Percentiles rank a stretch among this genome's conserved stretches.
Conservation (phyloP, 2,797 vertebrate genomes). For the Antennarius maculatus region DNA sequence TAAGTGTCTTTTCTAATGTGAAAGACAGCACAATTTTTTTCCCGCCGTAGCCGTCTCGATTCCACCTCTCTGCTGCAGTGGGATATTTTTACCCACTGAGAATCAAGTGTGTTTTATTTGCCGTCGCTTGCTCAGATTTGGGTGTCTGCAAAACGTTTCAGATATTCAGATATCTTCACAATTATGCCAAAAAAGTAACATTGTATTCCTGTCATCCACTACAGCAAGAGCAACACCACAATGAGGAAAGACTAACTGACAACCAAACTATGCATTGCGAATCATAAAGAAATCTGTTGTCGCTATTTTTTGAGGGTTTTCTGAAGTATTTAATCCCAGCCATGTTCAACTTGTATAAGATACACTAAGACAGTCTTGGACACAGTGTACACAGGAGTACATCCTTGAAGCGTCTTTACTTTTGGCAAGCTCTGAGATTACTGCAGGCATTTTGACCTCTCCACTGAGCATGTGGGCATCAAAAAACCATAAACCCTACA, state of each 20-base stretch:
- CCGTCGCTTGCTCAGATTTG: neutral
- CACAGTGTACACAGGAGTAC: slow-evolving; percentile 15
- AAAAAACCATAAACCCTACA: slow-evolving; percentile 32
- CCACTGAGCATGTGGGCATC: slow-evolving; percentile 54
- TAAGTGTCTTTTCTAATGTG: slow-evolving; percentile 18
- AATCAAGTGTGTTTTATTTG: slow-evolving; percentile 23
- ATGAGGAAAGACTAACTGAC: too few species aligned
- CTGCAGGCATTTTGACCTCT: slow-evolving; percentile 63
- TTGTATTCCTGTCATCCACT: too few species aligned
- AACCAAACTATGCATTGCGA: too few species aligned
- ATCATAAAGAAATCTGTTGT: neutral
- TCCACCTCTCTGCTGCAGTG: slow-evolving; percentile 4
- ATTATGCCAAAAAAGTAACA: too few species aligned
- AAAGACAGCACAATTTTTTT: slow-evolving; percentile 21
- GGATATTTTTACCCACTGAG: slow-evolving; percentile 1
- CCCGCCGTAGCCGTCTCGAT: slow-evolving; percentile 6
- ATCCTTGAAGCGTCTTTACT: slow-evolving; percentile 50
- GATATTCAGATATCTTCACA: too few species aligned
- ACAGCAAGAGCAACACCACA: too few species aligned
- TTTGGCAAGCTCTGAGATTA: slow-evolving; percentile 53
- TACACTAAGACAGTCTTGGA: slow-evolving; percentile 7
- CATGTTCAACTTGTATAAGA: neutral
- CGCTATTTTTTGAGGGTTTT: neutral
- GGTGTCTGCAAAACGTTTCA: too few species aligned
- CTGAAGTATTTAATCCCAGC: slow-evolving; percentile 2